Base-by-base conservation (phyloP, 2,888 invertebrate species). In the Isoperla grammatica region DNA sequence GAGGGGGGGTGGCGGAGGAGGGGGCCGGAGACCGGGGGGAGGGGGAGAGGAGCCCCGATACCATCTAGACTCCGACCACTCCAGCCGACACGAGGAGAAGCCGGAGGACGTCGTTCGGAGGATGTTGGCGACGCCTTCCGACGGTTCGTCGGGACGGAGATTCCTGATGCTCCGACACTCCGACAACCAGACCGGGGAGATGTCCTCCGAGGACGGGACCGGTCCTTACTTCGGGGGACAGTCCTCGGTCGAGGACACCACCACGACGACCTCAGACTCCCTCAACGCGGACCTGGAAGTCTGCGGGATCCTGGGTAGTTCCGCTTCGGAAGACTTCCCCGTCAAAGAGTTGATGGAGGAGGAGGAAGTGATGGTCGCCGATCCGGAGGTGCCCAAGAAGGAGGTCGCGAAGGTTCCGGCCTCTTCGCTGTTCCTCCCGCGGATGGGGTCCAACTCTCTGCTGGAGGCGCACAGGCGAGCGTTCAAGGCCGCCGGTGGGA, bases 241-340 rank as follows among this genome's bases (percentile, higher is more conserved):
- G 60, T 76, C 76, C 61, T 77, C 76, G 1, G 71, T 76, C 8
- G 68, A 67, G 45, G 66, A 66, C 45, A 64, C 65, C 2, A 64
- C 65, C 2, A 76, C 76, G n/a, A 75, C 74, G 1, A 76, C 75
- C 22, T 76, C 76, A 1, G 78, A 79, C 67, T 78, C 78, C 0
- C 73, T 78, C 19, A 76, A 76, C 63, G 77, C 76, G 4, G 79
- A 78, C 63, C 72, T 77, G 68, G 78, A 79, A 68, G 76, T 77
- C 11, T 74, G 76, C 65, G 76, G 74, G n/a, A 77, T 77, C 59
- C 66, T 77, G 29, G 75, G 72, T 66, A 71, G 73, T 29, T 35
- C 40, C 43, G 63, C 15, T 63, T 64, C 19, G 61, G 59, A 40
- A 56, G 35, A 15, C 15, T 53, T 9, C 12, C 29, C 22, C 3